phyloP scores from a whole-genome alignment of 2,113 vertebrate genomes.

The Hypomesus transpacificus region DNA sequence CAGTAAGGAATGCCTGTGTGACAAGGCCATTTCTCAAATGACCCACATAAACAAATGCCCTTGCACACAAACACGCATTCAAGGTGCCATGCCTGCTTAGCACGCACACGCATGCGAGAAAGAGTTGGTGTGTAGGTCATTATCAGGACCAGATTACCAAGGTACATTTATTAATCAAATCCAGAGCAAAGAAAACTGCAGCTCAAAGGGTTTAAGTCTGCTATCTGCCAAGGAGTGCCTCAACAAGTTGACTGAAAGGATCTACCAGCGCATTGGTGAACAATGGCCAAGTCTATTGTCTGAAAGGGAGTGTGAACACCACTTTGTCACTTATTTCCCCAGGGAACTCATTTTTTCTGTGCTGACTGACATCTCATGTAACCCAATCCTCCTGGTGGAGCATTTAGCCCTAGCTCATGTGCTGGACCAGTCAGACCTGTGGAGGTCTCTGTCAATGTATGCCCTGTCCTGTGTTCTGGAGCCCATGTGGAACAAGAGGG shows the following conservation, averaged over 20 bases:
- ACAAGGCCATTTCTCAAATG: conserved; percentile 40
- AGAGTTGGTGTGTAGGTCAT: background rate
- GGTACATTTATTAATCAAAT: background rate
- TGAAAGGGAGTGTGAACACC: conserved; percentile 29
- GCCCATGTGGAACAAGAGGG: background rate
- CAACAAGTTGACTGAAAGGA: background rate
- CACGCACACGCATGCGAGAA: background rate
- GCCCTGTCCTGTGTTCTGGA: background rate
- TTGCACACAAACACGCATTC: conserved; percentile 18
- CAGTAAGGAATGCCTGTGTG: conserved; percentile 32
- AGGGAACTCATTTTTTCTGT: conserved; percentile 31
- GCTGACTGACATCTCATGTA: conserved; percentile 50
- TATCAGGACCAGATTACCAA: background rate
- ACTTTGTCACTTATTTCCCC: conserved; percentile 34
- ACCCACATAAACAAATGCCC: conserved; percentile 32
- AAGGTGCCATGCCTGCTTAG: background rate
- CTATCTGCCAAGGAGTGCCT: background rate
- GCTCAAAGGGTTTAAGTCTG: background rate
- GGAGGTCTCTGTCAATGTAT: background rate
- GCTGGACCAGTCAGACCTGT: background rate
- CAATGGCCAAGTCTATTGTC: background rate
- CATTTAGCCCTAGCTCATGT: conserved; percentile 29
- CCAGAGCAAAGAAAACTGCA: background rate
- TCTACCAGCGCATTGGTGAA: background rate
- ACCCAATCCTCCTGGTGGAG: conserved; percentile 34